Evolutionary conservation across 2,113 vertebrate genomes (phyloP).

Genomic region (Trogon surrucura): DNA sequence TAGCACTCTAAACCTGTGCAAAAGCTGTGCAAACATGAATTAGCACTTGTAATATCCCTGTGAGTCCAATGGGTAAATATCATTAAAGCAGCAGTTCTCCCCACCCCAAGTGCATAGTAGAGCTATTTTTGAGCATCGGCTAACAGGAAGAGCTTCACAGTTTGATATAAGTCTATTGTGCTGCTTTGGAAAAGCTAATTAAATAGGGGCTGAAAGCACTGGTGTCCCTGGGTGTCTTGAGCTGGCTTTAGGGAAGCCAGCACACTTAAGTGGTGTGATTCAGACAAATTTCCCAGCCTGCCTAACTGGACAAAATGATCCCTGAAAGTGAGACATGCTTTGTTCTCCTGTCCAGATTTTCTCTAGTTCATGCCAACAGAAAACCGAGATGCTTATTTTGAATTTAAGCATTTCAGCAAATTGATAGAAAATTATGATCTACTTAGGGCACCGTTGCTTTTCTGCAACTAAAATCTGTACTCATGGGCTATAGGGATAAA

Average conservation of each 20-base stretch:
- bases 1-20: not conserved
- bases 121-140: not conserved
- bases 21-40: slow-evolving; percentile 46
- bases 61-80: slow-evolving; percentile 39
- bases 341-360: slow-evolving; percentile 43
- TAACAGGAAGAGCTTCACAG: not conserved
- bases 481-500: slow-evolving; percentile 6
- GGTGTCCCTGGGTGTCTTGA: slow-evolving; percentile 14
- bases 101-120: not conserved
- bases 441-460: not conserved
- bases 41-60: slow-evolving; percentile 33
- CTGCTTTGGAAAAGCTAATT: slow-evolving; percentile 46
- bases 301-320: slow-evolving; percentile 36
- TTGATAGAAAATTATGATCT: slow-evolving; percentile 18
- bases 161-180: slow-evolving; percentile 42
- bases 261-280: slow-evolving; percentile 3
- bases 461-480: slow-evolving; percentile 11
- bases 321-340: slow-evolving; percentile 15
- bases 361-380: slow-evolving; percentile 14
- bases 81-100: not conserved
- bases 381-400: slow-evolving; percentile 1
- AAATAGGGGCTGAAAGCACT: slow-evolving; percentile 21
- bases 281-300: slow-evolving; percentile 43
- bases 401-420: slow-evolving; percentile 34
- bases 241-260: not conserved